Percentiles rank a stretch among this genome's conserved stretches.
These are phyloP conservation scores for Drepana falcataria DNA, from an alignment of 2,888 invertebrate genomes.

Conservation along the genomic window DNA sequence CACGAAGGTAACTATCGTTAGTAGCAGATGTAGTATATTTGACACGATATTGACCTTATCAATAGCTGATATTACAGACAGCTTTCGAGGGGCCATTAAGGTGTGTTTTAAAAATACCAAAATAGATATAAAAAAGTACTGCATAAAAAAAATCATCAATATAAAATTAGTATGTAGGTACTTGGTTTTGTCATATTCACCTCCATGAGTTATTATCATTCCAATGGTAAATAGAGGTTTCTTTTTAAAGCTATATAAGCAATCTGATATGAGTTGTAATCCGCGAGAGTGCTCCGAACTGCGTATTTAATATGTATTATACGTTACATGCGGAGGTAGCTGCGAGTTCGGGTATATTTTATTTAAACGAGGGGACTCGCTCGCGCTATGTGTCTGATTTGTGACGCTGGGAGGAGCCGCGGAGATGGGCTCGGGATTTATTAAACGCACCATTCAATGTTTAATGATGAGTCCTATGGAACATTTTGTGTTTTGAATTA, in stretches of 20 bases:
- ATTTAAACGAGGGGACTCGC: constrained; percentile 1
- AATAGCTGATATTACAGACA: too few relatives aligned
- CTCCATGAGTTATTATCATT: constrained; percentile 23
- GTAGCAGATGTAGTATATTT: too few relatives aligned
- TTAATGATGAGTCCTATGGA: neutral
- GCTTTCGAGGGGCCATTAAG: too few relatives aligned
- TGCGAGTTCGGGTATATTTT: constrained; percentile 1
- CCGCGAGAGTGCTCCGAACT: constrained; percentile 34
- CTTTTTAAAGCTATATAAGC: constrained; percentile 25
- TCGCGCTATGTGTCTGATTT: neutral
- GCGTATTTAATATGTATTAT: constrained; percentile 38
- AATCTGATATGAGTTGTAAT: constrained; percentile 43
- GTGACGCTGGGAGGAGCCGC: neutral
- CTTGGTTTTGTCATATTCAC: constrained; percentile 8
- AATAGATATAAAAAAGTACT: too few relatives aligned
- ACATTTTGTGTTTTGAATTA: neutral
- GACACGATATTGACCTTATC: too few relatives aligned
- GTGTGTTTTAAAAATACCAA: too few relatives aligned
- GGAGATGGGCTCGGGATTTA: neutral
- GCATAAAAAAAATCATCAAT: neutral
- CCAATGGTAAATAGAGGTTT: constrained; percentile 26
- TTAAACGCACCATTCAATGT: neutral
- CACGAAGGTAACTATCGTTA: too few relatives aligned
- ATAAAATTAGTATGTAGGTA: neutral
- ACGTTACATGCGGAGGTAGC: constrained; percentile 9